phyloP scores from a whole-genome alignment of 2,797 vertebrate genomes.

The Rhinogobio ventralis region DNA sequence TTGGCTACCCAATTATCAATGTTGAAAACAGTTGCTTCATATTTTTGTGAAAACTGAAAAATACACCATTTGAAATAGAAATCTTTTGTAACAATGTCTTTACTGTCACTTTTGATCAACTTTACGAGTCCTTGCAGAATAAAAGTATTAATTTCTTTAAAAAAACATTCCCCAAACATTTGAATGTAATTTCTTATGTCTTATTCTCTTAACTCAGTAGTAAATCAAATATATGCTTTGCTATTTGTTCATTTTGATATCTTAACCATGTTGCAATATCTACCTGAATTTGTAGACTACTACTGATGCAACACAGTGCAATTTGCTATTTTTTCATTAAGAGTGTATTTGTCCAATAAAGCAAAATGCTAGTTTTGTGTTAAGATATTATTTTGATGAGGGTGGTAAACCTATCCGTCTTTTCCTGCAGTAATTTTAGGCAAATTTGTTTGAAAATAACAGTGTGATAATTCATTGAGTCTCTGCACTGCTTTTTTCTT shows the following conservation, averaged over 20 bases:
- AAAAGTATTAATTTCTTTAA: not conserved
- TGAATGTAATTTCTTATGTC: not conserved
- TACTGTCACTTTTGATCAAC: not conserved
- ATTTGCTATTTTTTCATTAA: not conserved
- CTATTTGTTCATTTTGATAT: not conserved
- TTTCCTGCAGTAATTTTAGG: not conserved
- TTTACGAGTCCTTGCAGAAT: not conserved
- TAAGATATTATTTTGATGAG: not conserved
- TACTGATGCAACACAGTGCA: not conserved
- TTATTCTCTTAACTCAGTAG: not conserved
- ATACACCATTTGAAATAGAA: not conserved
- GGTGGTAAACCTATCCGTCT: not conserved
- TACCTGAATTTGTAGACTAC: not conserved
- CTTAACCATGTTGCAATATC: slow-evolving; percentile 2
- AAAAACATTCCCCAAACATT: not conserved
- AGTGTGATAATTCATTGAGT: not conserved
- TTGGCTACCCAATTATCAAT: not conserved
- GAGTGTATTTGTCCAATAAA: not conserved
- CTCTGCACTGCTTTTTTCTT: not conserved
- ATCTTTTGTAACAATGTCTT: not conserved
- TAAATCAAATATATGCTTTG: not conserved
- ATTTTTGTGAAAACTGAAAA: not conserved
- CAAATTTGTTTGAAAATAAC: not conserved
- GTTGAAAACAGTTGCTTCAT: not conserved
- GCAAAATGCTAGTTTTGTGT: not conserved